Percentiles rank a stretch among this genome's conserved stretches.
Conservation (phyloP, 2,797 vertebrate species). For the Pagetopsis macropterus region DNA sequence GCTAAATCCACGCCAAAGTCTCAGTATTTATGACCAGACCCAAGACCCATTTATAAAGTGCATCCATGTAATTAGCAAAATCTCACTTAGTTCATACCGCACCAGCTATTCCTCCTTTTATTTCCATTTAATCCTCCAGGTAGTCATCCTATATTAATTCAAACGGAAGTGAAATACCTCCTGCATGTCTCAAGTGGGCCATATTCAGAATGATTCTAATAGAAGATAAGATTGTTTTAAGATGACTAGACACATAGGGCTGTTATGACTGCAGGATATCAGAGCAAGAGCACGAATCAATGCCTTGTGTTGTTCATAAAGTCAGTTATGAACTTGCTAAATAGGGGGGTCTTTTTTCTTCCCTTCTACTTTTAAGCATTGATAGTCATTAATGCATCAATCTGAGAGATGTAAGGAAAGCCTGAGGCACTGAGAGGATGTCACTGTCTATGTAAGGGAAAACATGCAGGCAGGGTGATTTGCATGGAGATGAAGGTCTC, state of each 20-base stretch:
- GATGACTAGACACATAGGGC: constrained; percentile 11
- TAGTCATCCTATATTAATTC: constrained; percentile 29
- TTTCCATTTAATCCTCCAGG: constrained; percentile 33
- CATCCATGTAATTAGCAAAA: constrained; percentile 64
- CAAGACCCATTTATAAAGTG: constrained; percentile 64
- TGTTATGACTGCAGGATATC: constrained; percentile 14
- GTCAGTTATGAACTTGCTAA: constrained; percentile 2
- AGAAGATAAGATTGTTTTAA: background rate
- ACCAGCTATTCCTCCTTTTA: constrained; percentile 24
- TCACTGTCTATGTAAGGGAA: constrained; percentile 6
- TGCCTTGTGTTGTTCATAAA: constrained; percentile 2
- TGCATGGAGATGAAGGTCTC: constrained; percentile 23
- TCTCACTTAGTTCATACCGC: constrained; percentile 41
- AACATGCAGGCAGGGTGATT: constrained; percentile 1
- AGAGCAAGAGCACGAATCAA: background rate
- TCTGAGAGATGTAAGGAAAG: background rate
- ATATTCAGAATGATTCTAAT: background rate
- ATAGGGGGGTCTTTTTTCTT: background rate
- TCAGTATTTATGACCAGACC: constrained; percentile 61
- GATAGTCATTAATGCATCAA: constrained; percentile 7
- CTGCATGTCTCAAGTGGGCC: constrained; percentile 1
- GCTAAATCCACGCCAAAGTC: constrained; percentile 47
- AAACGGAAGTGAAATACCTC: constrained; percentile 7
- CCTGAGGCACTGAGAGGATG: constrained; percentile 5
- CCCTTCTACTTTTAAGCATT: background rate